Evolutionary conservation across 1,140 invertebrate species (phyloP).

Genomic region (Brachionus sp.): DNA sequence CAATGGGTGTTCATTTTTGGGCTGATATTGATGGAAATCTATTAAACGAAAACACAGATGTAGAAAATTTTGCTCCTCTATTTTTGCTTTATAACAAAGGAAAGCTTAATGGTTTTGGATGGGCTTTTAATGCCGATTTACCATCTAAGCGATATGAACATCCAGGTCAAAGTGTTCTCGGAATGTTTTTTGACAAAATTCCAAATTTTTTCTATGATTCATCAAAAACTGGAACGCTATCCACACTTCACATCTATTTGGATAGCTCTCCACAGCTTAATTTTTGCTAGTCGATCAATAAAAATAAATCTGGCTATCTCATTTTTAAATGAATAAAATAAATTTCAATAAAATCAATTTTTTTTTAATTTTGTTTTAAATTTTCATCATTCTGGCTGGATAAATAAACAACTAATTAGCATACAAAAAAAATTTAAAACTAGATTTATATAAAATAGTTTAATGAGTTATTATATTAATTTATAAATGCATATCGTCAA

Average conservation of each 20-base stretch:
- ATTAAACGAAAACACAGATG: slow-evolving; percentile 49
- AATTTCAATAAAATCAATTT: too few relatives aligned
- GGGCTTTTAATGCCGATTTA: slow-evolving; percentile 49
- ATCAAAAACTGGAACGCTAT: slow-evolving; percentile 18
- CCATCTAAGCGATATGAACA: slow-evolving; percentile 49
- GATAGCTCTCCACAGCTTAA: slow-evolving; percentile 48
- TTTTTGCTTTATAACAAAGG: slow-evolving; percentile 55
- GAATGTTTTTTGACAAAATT: slow-evolving; percentile 47
- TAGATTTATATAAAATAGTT: too few relatives aligned
- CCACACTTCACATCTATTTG: slow-evolving; percentile 49
- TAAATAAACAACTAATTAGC: background rate
- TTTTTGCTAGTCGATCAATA: slow-evolving; percentile 48
- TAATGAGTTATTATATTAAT: too few relatives aligned
- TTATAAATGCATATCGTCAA: too few relatives aligned
- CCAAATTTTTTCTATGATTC: slow-evolving; percentile 47
- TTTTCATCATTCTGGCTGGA: background rate
- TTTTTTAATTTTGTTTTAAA: too few relatives aligned
- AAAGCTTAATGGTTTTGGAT: slow-evolving; percentile 54
- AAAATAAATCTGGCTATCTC: background rate
- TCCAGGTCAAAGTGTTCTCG: slow-evolving; percentile 47
- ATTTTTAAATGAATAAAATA: background rate
- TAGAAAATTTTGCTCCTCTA: slow-evolving; percentile 51
- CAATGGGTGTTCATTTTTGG: slow-evolving; percentile 56
- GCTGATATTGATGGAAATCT: slow-evolving; percentile 47
- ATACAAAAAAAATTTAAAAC: too few relatives aligned